These are phyloP conservation scores for Volucella bombylans DNA, from an alignment of 2,888 invertebrate genomes.

Conservation along the genomic window DNA sequence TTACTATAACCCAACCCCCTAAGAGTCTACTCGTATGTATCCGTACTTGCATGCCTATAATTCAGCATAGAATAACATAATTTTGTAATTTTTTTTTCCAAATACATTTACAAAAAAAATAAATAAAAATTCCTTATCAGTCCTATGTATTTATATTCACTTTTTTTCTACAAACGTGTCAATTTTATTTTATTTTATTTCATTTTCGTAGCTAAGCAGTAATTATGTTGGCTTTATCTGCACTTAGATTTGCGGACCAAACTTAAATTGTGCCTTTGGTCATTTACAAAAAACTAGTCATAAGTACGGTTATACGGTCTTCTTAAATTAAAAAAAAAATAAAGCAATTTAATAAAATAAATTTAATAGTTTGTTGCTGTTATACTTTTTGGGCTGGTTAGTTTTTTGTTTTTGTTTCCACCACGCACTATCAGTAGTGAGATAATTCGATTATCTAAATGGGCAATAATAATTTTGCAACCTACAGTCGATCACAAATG, in stretches of 20 bases:
- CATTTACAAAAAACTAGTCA: slow-evolving; percentile 23
- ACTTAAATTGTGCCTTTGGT: slow-evolving; percentile 14
- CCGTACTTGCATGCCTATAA: neutral
- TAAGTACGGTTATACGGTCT: neutral
- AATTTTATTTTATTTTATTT: slow-evolving; percentile 38
- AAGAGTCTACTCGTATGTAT: neutral
- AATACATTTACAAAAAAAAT: slow-evolving; percentile 2
- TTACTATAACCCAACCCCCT: slow-evolving; percentile 13
- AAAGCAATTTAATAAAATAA: slow-evolving; percentile 6
- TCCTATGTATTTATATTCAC: slow-evolving; percentile 7
- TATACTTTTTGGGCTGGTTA: neutral
- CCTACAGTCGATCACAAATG: slow-evolving; percentile 17
- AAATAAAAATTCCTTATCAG: slow-evolving; percentile 44
- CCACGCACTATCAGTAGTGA: slow-evolving; percentile 43
- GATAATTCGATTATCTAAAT: slow-evolving; percentile 54
- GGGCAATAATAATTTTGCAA: slow-evolving; percentile 53
- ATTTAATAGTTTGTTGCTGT: neutral
- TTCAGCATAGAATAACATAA: slow-evolving; percentile 37
- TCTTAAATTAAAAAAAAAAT: slow-evolving; percentile 9
- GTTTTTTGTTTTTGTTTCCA: neutral
- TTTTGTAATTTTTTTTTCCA: neutral
- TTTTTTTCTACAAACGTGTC: slow-evolving; percentile 44
- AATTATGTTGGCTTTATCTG: slow-evolving; percentile 58
- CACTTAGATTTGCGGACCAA: slow-evolving; percentile 48
- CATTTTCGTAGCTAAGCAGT: slow-evolving; percentile 49